Conservation (phyloP, 2,113 vertebrate genomes). For the Tachysurus fulvidraco region DNA sequence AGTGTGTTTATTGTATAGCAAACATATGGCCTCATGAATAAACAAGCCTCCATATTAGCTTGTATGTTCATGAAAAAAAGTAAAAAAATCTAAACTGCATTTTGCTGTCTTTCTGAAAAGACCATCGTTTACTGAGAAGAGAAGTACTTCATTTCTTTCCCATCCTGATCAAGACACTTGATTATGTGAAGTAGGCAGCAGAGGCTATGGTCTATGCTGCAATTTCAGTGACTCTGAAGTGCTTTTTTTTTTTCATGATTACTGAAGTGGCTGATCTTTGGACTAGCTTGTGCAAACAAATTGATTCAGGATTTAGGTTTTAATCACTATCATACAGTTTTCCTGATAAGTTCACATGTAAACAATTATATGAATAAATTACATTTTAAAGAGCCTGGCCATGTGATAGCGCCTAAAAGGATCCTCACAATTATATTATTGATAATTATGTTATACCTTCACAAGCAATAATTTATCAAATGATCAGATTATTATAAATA, state of each 20-base stretch:
- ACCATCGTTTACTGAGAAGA: neutral
- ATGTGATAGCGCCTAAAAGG: neutral
- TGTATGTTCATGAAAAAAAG: neutral
- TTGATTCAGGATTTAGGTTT: neutral
- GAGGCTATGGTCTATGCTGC: neutral
- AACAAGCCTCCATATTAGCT: neutral
- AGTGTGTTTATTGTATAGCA: neutral
- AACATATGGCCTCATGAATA: neutral
- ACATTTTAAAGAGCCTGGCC: neutral
- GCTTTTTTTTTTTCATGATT: neutral
- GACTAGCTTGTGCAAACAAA: neutral
- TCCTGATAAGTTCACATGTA: too few relatives aligned
- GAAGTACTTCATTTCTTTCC: neutral
- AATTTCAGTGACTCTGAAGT: neutral
- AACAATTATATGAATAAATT: neutral
- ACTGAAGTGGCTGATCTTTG: neutral
- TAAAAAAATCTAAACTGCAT: neutral
- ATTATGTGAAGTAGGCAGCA: neutral
- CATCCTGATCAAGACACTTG: constrained; percentile 12
- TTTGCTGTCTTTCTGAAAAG: neutral
- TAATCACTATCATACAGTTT: too few relatives aligned
- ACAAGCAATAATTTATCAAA: neutral
- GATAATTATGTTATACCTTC: neutral
- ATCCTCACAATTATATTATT: neutral
- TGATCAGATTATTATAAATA: neutral